phyloP scores from a whole-genome alignment of 2,888 invertebrate genomes.

The Nasonovia ribisnigri region DNA sequence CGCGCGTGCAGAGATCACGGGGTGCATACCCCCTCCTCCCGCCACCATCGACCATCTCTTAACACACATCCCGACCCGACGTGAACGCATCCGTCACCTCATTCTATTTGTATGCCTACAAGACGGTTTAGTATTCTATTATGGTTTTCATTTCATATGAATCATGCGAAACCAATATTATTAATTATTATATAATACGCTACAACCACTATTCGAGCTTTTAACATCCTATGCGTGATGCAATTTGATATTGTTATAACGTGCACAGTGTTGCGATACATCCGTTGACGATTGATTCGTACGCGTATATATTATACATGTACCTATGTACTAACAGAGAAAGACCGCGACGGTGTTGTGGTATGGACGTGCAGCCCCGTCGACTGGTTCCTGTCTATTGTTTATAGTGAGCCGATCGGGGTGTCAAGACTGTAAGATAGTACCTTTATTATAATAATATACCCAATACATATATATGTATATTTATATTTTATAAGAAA shows the following conservation, averaged over 20 bases:
- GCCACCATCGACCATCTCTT: neutral
- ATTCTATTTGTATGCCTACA: neutral
- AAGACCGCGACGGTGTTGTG: neutral
- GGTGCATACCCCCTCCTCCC: neutral
- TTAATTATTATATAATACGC: neutral
- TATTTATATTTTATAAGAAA: conserved; percentile 8
- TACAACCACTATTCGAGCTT: neutral
- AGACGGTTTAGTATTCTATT: neutral
- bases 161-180: neutral
- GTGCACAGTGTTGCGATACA: neutral
- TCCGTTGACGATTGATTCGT: neutral
- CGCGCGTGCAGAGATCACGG: neutral
- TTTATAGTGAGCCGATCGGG: neutral
- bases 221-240: neutral
- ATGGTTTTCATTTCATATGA: neutral
- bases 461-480: neutral
- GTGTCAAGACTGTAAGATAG: neutral
- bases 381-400: neutral
- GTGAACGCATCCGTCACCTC: neutral
- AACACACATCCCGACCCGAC: neutral
- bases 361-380: neutral
- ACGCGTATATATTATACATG: neutral
- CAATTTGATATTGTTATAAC: neutral
- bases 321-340: neutral
- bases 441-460: neutral